A percentile compares a stretch with the other conserved stretches of the same genome.
Conservation (phyloP, 2,888 invertebrate genomes). For the Thereva nobilitata region DNA sequence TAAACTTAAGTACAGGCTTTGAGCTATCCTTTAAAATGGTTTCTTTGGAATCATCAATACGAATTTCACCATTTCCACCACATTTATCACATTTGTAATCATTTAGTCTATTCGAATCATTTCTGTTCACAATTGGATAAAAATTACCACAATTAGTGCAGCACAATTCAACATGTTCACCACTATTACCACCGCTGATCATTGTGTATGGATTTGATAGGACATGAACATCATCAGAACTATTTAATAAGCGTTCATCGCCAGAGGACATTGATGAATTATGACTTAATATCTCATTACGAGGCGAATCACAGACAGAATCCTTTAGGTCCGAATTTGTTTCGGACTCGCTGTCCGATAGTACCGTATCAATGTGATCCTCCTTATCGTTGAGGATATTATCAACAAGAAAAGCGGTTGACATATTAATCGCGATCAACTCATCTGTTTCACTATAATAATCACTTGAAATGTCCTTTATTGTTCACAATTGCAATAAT, state of each 20-base stretch:
- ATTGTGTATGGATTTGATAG: constrained; percentile 30
- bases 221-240: constrained; percentile 23
- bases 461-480: too few species aligned
- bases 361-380: constrained; percentile 45
- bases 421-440: constrained; percentile 47
- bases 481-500: too few species aligned
- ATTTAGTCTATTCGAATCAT: constrained; percentile 43
- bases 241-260: constrained; percentile 35
- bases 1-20: constrained; percentile 86
- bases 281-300: constrained; percentile 49
- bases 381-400: constrained; percentile 55
- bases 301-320: constrained; percentile 47
- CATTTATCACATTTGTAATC: constrained; percentile 55
- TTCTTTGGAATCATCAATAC: constrained; percentile 43
- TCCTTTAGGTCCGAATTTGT: constrained; percentile 48
- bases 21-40: constrained; percentile 59
- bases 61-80: constrained; percentile 41
- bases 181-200: constrained; percentile 34
- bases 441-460: constrained; percentile 1
- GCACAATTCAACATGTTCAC: constrained; percentile 47
- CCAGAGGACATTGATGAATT: constrained; percentile 47
- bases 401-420: constrained; percentile 57
- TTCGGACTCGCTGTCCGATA: constrained; percentile 47
- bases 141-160: constrained; percentile 52
- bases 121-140: constrained; percentile 36